phyloP scores from a whole-genome alignment of 1,140 invertebrate species.

The Drosophila repletoides region DNA sequence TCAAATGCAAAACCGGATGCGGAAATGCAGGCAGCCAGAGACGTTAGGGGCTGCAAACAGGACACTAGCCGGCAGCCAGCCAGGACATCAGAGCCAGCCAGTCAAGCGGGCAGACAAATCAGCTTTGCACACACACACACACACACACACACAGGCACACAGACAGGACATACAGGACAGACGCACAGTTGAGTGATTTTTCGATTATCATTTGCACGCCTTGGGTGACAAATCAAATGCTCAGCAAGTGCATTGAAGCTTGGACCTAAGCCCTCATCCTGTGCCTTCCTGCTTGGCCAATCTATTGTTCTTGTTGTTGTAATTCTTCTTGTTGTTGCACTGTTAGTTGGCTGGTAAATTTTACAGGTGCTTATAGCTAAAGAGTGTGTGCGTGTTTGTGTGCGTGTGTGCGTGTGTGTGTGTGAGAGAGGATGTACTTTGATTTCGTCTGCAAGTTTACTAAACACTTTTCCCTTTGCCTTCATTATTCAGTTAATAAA shows the following conservation, averaged over 20 bases:
- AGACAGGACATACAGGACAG: constrained; percentile 9
- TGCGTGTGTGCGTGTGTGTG: not conserved
- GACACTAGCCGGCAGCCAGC: constrained; percentile 34
- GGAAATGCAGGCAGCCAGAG: constrained; percentile 66
- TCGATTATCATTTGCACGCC: constrained; percentile 80
- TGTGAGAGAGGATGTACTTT: too few species aligned
- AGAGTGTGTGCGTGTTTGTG: constrained; percentile 11
- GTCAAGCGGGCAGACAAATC: constrained; percentile 77
- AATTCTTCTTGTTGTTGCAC: not conserved
- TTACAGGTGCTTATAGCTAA: constrained; percentile 64
- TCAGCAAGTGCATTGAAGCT: constrained; percentile 65
- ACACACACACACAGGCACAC: constrained; percentile 10
- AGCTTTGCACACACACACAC: constrained; percentile 57
- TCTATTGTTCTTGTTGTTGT: not conserved
- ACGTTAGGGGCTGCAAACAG: constrained; percentile 16
- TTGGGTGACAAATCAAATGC: constrained; percentile 79
- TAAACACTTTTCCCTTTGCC: constrained; percentile 13
- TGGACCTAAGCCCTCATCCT: constrained; percentile 15
- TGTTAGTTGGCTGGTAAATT: constrained; percentile 32
- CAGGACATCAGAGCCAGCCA: constrained; percentile 52
- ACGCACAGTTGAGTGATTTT: constrained; percentile 78
- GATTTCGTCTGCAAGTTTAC: not conserved
- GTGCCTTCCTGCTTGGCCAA: not conserved
- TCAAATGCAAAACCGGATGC: constrained; percentile 79
- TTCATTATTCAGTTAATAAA: not conserved